Evolutionary conservation across 2,113 vertebrate species (phyloP), one percentile per base, ranked within the genome.

Genomic region (Harpagus bidentatus): DNA sequence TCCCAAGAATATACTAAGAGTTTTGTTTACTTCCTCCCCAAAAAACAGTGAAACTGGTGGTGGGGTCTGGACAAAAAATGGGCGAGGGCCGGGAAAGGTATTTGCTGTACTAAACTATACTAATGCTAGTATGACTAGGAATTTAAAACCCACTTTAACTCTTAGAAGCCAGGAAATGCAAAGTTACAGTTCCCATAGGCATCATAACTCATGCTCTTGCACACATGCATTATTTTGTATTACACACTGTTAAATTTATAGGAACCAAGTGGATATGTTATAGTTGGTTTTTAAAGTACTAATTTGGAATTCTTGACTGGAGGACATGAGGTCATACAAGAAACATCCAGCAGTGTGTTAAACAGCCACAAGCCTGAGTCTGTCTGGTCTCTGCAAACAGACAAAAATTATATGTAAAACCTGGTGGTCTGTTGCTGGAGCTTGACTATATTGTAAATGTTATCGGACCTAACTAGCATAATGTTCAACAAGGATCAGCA

Each of bases 231-330:
- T 94, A 84, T 97, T 98, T 96, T 96, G 78, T 94, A 84, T 88
- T 58, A 72, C 25, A 86, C 40, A 40, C 70, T 92, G 55, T 88
- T 97, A 93, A 89, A 95, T 96, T 97, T 97, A 95, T 95, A 96
- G 67, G 71, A 96, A 92, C 55, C 81, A 86, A 18, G 16, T 16
- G 4, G 31, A 11, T 78, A 81, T 63, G 22, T 92, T 95, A 87
- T 32, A 86, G 86, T 45, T 93, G 77, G 38, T 95, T 86, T 50
- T 94, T 91, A 89, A 97, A 97, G 80, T 86, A 92, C 87, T 94
- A 87, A 80, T 97, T 94, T 88, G 17, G 82, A 92, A 77, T 87
- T 70, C 73, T 62, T 74, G 18, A 59, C 56, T 67, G 73, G 13
- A 81, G 28, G 43, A 71, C 15, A 58, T n/a, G 23, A 78, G 16